Evolutionary conservation across 2,113 vertebrate species (phyloP).

Genomic region (Anser brachyrhynchus): DNA sequence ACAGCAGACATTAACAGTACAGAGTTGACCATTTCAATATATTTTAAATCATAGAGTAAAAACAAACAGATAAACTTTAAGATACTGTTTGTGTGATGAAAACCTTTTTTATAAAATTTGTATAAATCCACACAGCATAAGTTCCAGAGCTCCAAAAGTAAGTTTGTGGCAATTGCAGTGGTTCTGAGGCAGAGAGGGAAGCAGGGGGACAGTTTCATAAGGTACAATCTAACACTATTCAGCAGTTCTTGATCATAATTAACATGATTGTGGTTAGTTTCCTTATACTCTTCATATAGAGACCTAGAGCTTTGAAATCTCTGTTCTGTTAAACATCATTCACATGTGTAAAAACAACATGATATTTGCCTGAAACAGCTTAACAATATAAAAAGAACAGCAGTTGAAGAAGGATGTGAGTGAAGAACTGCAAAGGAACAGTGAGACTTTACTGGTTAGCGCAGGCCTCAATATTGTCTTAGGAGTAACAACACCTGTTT

Average conservation of each 20-base stretch:
- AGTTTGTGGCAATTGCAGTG: not conserved
- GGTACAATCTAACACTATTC: accelerated
- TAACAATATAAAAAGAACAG: not conserved
- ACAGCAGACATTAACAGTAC: not conserved
- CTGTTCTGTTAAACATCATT: not conserved
- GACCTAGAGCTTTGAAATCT: not conserved
- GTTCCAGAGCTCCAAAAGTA: not conserved
- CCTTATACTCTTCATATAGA: not conserved
- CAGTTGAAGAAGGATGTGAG: not conserved
- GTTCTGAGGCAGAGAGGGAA: not conserved
- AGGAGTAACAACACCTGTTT: not conserved
- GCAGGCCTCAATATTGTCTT: not conserved
- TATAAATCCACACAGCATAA: not conserved
- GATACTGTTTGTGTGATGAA: not conserved
- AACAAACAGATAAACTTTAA: not conserved
- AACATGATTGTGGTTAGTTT: not conserved
- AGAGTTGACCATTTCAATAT: not conserved
- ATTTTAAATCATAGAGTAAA: not conserved
- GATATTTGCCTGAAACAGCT: not conserved
- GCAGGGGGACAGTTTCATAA: not conserved
- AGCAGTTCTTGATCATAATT: not conserved
- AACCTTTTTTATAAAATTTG: not conserved
- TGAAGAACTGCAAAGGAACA: not conserved
- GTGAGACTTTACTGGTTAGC: not conserved
- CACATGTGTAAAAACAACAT: not conserved